phyloP scores from a whole-genome alignment of 2,113 vertebrate genomes.

The Eptesicus fuscus region DNA sequence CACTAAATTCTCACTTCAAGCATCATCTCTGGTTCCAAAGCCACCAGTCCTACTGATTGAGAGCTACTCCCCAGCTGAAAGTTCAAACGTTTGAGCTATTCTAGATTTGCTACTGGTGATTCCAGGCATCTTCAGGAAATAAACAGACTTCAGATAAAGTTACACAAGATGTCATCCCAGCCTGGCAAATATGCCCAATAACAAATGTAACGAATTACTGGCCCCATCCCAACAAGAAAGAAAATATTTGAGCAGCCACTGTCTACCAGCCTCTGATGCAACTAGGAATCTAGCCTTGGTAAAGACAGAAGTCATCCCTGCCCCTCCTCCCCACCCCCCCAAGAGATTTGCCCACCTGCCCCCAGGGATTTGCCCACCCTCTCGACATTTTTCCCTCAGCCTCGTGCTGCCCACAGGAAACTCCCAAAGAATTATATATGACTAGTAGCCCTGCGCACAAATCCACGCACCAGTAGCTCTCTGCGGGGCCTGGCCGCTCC shows the following conservation, averaged over 20 bases:
- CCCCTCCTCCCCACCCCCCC: rapidly evolving
- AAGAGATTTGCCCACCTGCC: not conserved
- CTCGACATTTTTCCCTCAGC: not conserved
- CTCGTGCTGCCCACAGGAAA: not conserved
- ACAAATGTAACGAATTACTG: not conserved
- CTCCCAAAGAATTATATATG: not conserved
- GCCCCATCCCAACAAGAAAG: not conserved
- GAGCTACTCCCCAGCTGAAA: not conserved
- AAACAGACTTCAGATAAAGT: not conserved
- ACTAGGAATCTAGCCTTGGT: not conserved
- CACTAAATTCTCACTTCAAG: not conserved
- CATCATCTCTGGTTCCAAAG: not conserved
- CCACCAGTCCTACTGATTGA: not conserved
- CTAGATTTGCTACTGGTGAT: not conserved
- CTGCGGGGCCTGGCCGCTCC: too few species aligned
- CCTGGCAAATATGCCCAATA: not conserved
- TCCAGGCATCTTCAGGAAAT: not conserved
- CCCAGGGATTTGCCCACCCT: too few species aligned
- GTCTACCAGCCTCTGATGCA: not conserved
- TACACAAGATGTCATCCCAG: not conserved
- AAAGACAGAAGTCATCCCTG: not conserved
- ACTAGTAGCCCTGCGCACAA: too few species aligned
- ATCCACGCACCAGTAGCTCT: too few species aligned
- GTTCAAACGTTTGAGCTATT: not conserved
- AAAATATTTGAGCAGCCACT: not conserved